Percentiles rank a stretch among this genome's conserved stretches.
These are phyloP conservation scores for Drosophila ananassae DNA, from an alignment of 1,140 invertebrate species.

Conservation along the genomic window DNA sequence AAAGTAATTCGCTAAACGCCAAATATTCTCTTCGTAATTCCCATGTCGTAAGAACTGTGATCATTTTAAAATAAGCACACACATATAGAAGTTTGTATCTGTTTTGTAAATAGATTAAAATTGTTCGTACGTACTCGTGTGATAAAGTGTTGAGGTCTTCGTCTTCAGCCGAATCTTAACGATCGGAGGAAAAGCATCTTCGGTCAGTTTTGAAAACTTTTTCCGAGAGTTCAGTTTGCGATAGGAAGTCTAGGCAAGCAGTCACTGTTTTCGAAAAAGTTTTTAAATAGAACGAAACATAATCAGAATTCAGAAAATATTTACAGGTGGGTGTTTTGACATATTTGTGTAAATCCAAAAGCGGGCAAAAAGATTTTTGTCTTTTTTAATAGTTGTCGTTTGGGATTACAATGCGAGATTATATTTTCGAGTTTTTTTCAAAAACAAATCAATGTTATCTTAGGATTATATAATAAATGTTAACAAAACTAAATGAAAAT, in stretches of 20 bases:
- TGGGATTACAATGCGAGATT: background rate
- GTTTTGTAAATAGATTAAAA: constrained; percentile 77
- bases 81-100: constrained; percentile 37
- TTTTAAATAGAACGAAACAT: constrained; percentile 39
- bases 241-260: constrained; percentile 24
- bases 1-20: constrained; percentile 52
- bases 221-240: constrained; percentile 54
- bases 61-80: constrained; percentile 49
- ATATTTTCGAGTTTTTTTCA: constrained; percentile 1
- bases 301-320: constrained; percentile 47
- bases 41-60: constrained; percentile 21
- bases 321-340: constrained; percentile 66
- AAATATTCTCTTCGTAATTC: constrained; percentile 5
- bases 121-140: constrained; percentile 43
- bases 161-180: constrained; percentile 36
- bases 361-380: background rate
- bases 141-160: constrained; percentile 57
- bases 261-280: constrained; percentile 4
- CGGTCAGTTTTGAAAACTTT: constrained; percentile 50
- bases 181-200: constrained; percentile 30
- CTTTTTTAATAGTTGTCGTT: background rate
- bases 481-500: constrained; percentile 31
- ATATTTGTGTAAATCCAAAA: background rate
- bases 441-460: constrained; percentile 52
- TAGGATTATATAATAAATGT: constrained; percentile 65